Conservation (phyloP, 2,113 vertebrate species). For the Rhineura floridana region DNA sequence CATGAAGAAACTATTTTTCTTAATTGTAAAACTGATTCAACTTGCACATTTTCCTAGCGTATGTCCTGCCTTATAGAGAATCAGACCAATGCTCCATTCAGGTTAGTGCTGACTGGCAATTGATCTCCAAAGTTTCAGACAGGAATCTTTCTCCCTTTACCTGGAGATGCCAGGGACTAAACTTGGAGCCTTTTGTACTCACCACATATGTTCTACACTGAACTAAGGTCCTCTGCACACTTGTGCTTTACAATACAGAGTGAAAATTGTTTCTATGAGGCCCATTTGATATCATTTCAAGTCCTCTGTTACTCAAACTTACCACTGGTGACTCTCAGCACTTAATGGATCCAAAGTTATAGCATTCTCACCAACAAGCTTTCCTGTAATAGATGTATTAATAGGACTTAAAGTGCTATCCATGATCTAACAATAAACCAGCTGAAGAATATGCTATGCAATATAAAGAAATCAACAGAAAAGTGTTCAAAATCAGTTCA, state of each 20-base stretch:
- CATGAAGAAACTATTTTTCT: neutral
- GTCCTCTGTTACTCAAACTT: slow-evolving; percentile 71
- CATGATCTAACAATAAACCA: neutral
- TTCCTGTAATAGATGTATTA: slow-evolving; percentile 79
- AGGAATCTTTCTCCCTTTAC: neutral
- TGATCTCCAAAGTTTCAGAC: neutral
- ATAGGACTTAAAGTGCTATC: slow-evolving; percentile 14
- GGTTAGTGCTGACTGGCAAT: neutral
- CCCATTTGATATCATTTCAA: neutral
- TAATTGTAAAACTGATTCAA: neutral
- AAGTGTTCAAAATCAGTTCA: neutral
- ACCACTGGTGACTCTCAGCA: slow-evolving; percentile 95
- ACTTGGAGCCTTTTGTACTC: neutral
- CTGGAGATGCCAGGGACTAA: neutral
- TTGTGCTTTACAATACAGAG: neutral
- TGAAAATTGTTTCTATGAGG: neutral
- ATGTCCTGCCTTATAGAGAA: neutral
- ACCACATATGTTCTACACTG: neutral
- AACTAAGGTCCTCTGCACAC: neutral
- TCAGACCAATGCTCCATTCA: neutral
- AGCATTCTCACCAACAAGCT: slow-evolving; percentile 84
- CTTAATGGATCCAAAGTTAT: slow-evolving; percentile 82
- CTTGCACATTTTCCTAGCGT: neutral
- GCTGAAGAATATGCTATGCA: neutral
- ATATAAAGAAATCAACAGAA: neutral